These are phyloP conservation scores for Eutrigla gurnardus DNA, from an alignment of 2,797 vertebrate species.

Conservation along the genomic window DNA sequence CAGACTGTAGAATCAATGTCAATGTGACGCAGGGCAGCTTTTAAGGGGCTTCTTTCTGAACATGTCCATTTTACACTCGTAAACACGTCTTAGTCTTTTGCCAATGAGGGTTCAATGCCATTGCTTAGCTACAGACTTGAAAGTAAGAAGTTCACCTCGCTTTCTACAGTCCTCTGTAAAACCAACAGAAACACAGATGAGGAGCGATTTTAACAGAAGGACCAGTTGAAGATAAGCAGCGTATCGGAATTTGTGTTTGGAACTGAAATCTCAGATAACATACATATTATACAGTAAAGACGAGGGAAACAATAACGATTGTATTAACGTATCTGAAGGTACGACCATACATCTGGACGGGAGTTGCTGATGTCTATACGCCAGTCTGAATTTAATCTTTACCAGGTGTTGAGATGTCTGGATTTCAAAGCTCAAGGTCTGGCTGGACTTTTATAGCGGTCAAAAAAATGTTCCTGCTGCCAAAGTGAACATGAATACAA, in stretches of 20 bases:
- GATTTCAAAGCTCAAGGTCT: slow-evolving; percentile 22
- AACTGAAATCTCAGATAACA: neutral
- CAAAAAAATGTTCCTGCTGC: slow-evolving; percentile 12
- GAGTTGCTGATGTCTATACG: neutral
- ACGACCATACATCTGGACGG: neutral
- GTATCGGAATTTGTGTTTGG: neutral
- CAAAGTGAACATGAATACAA: slow-evolving; percentile 41
- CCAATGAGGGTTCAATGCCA: slow-evolving; percentile 4
- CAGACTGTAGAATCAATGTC: slow-evolving; percentile 15
- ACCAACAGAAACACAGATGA: neutral
- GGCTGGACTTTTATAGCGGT: slow-evolving; percentile 26
- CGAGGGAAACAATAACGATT: rapidly evolving
- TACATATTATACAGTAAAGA: neutral
- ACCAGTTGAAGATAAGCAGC: neutral
- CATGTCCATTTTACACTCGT: neutral
- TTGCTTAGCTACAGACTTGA: neutral
- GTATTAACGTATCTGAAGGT: neutral
- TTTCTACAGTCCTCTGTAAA: neutral
- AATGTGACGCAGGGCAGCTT: slow-evolving; percentile 11
- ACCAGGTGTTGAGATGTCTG: slow-evolving; percentile 32
- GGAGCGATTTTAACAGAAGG: neutral
- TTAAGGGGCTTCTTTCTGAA: slow-evolving; percentile 6
- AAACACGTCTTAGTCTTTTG: slow-evolving; percentile 20
- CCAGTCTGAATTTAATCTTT: neutral
- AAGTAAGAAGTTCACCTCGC: neutral